Conservation (phyloP, 2,797 vertebrate species). For the Acipenser transmontanus region DNA sequence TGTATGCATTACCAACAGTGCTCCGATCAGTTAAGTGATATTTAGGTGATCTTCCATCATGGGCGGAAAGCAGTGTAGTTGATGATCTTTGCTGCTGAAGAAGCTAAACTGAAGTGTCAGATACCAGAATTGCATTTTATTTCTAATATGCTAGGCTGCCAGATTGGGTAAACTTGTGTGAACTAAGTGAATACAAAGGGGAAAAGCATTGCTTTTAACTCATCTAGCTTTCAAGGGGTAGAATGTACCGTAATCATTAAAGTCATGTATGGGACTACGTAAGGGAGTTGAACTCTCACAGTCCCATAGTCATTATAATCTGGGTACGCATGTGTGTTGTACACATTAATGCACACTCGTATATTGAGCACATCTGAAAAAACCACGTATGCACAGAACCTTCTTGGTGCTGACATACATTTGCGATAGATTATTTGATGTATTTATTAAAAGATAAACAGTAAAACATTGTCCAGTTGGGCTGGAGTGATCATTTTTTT, state of each 20-base stretch:
- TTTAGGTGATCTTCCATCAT: conserved; percentile 64
- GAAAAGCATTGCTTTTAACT: conserved; percentile 32
- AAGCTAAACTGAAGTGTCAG: conserved; percentile 68
- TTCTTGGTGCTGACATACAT: no score
- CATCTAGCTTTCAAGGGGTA: conserved; percentile 10
- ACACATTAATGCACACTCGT: no score
- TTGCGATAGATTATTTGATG: no score
- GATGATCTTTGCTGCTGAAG: conserved; percentile 60
- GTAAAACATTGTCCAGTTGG: no score
- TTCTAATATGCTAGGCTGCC: conserved; percentile 65
- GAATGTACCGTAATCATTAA: conserved; percentile 11
- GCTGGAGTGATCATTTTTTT: no score
- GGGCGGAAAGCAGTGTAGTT: conserved; percentile 48
- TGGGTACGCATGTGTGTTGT: no score
- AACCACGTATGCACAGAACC: no score
- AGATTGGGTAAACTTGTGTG: conserved; percentile 47
- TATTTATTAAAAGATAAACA: no score
- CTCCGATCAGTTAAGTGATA: conserved; percentile 60
- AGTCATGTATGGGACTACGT: conserved; percentile 10
- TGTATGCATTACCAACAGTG: conserved; percentile 49
- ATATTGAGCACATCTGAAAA: no score
- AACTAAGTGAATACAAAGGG: conserved; percentile 49
- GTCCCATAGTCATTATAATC: no score
- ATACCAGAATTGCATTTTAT: conserved; percentile 65
- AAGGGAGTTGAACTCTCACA: conserved; percentile 5